Evolutionary conservation across 2,888 invertebrate genomes (phyloP).

Genomic region (Melieria omissa): DNA sequence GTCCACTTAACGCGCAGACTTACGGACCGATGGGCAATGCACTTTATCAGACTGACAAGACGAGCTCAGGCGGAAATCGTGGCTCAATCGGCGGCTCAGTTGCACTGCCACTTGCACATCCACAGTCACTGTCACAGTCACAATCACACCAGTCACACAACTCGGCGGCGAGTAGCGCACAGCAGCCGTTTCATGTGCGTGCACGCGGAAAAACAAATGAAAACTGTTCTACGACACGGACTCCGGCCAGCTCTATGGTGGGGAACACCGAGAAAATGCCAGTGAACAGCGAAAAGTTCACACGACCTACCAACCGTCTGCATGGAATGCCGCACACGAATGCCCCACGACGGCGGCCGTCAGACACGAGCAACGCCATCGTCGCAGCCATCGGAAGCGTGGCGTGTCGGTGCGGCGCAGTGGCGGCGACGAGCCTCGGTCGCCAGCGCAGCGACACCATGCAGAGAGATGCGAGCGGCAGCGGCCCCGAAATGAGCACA

Average conservation of each 20-base stretch:
- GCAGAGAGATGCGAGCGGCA: conserved; percentile 1
- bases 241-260: conserved; percentile 23
- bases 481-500: not conserved
- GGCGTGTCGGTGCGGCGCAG: conserved; percentile 2
- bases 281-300: not conserved
- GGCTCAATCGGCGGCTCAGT: too few relatives aligned
- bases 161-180: conserved; percentile 39
- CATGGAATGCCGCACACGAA: conserved; percentile 59
- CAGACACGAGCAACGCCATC: conserved; percentile 24
- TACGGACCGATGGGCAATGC: too few relatives aligned
- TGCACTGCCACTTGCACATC: conserved; percentile 14
- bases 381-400: not conserved
- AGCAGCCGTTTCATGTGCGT: conserved; percentile 63
- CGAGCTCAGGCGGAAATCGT: too few relatives aligned
- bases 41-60: too few relatives aligned
- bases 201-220: conserved; percentile 68
- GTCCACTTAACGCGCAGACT: too few relatives aligned
- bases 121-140: not conserved
- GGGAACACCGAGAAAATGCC: not conserved
- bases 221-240: conserved; percentile 63
- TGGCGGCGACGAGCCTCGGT: not conserved
- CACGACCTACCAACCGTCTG: not conserved
- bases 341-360: conserved; percentile 48
- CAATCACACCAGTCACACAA: conserved; percentile 2
- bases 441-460: not conserved